phyloP scores from a whole-genome alignment of 2,888 invertebrate genomes.

The Oasisia sp. region DNA sequence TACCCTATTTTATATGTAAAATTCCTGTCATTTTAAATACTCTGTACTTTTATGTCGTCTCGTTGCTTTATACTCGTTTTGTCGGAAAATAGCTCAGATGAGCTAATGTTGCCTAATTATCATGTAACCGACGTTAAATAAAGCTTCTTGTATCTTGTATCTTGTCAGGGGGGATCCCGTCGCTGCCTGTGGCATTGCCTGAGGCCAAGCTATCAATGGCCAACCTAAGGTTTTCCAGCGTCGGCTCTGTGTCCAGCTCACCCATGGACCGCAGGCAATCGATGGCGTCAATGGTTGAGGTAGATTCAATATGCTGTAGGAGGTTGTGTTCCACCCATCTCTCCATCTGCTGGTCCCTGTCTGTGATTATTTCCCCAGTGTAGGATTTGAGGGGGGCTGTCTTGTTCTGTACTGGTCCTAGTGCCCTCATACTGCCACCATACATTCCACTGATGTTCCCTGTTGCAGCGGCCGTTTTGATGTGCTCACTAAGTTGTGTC shows the following conservation, averaged over 20 bases:
- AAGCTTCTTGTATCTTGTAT: too few species aligned
- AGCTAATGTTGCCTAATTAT: too few species aligned
- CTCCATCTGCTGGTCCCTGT: conserved; percentile 30
- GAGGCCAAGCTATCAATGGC: conserved; percentile 26
- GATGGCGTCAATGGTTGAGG: conserved; percentile 24
- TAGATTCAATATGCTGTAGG: background rate
- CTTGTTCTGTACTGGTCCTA: conserved; percentile 30
- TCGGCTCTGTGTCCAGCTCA: conserved; percentile 30
- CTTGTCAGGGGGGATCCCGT: conserved; percentile 35
- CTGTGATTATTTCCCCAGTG: conserved; percentile 18
- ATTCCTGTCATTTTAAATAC: too few species aligned
- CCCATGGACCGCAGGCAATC: conserved; percentile 20
- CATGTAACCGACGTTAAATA: too few species aligned
- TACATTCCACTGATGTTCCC: conserved; percentile 30
- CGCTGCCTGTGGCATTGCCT: conserved; percentile 28
- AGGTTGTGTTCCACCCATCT: background rate
- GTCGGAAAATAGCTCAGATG: too few species aligned
- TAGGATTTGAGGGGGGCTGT: conserved; percentile 24
- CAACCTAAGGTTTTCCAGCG: conserved; percentile 28
- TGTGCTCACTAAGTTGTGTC: too few species aligned
- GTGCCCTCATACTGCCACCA: conserved; percentile 29
- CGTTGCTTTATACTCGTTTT: too few species aligned
- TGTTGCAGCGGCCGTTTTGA: too few species aligned
- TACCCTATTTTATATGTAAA: too few species aligned
- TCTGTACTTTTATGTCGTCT: too few species aligned